Evolutionary conservation across 64 coral and sea anemone genomes (phyloP).

Genomic region (Porites lutea): DNA sequence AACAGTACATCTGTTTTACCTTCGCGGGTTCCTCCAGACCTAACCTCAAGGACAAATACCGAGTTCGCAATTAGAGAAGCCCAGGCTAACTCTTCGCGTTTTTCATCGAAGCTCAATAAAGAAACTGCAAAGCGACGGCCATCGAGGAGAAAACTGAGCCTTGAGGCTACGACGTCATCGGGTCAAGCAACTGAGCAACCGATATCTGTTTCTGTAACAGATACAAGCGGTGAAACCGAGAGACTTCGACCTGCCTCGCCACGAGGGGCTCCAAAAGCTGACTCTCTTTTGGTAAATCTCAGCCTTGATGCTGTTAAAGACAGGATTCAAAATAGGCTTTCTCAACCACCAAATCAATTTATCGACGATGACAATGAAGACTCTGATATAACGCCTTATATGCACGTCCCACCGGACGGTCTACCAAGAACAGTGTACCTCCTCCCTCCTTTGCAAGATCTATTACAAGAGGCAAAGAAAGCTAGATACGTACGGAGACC

Average conservation of each 20-base stretch:
- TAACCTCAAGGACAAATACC: background rate
- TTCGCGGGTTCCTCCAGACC: background rate
- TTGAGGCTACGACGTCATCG: background rate
- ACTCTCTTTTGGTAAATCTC: conserved; percentile 37
- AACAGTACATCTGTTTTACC: background rate
- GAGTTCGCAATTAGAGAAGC: background rate
- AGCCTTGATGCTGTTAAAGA: conserved; percentile 75
- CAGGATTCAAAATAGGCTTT: conserved; percentile 77
- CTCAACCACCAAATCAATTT: background rate
- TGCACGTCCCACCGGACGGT: conserved; percentile 95
- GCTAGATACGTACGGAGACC: conserved; percentile 92
- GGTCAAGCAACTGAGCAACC: background rate
- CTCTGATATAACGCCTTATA: conserved; percentile 66
- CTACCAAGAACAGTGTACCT: conserved; percentile 85
- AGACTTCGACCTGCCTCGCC: background rate
- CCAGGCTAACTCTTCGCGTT: background rate
- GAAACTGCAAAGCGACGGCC: background rate
- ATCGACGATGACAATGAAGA: conserved; percentile 37
- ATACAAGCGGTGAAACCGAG: conserved; percentile 26
- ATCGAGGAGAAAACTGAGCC: background rate
- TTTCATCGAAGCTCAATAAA: background rate
- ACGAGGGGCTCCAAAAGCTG: conserved; percentile 24
- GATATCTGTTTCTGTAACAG: conserved; percentile 27
- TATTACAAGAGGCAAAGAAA: conserved; percentile 90
- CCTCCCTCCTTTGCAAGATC: conserved; percentile 81